These are phyloP conservation scores for Ceyx erithaca DNA, from an alignment of 2,797 vertebrate genomes.

Conservation along the genomic window DNA sequence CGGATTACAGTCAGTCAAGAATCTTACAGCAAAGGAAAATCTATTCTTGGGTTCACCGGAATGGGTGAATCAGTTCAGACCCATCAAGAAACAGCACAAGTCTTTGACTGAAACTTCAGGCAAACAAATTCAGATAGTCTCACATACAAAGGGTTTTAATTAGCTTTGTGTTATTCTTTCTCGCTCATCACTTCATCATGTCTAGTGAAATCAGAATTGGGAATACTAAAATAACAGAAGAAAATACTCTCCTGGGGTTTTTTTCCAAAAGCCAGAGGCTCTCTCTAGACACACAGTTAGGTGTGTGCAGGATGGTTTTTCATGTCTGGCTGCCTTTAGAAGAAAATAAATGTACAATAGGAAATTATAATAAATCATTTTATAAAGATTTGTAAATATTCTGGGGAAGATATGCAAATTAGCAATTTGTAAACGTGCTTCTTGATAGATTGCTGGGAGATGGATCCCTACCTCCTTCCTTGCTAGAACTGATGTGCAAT, in stretches of 20 bases:
- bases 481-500: background rate
- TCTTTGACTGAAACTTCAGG: constrained; percentile 11
- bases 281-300: background rate
- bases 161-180: background rate
- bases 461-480: background rate
- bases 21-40: constrained; percentile 19
- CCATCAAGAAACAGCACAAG: background rate
- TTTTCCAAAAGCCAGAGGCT: background rate
- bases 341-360: background rate
- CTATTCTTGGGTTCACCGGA: constrained; percentile 21
- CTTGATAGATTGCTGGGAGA: background rate
- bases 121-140: background rate
- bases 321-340: background rate
- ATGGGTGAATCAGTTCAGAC: constrained; percentile 26
- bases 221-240: background rate
- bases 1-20: constrained; percentile 13
- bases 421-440: background rate
- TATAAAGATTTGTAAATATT: background rate
- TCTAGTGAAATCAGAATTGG: background rate
- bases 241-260: background rate
- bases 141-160: background rate
- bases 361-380: background rate
- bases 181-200: background rate
- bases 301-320: background rate
- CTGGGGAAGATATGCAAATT: background rate